Conservation (phyloP, 2,797 vertebrate species). For the Ctenosaura bakeri region DNA sequence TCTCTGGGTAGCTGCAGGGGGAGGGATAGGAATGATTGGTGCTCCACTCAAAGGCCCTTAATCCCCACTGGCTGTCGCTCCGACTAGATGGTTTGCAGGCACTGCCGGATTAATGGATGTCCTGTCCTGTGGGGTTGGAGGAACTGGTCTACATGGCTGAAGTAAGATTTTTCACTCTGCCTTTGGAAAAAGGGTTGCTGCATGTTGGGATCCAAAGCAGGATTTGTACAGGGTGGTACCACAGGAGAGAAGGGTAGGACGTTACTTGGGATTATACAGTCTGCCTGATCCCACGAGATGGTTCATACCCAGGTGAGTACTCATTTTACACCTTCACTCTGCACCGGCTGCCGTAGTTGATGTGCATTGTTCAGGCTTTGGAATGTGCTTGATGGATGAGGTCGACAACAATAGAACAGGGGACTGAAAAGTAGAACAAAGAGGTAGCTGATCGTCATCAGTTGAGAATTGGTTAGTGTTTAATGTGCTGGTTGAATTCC, state of each 20-base stretch:
- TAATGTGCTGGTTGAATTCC: not conserved
- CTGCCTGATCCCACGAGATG: slow-evolving; percentile 60
- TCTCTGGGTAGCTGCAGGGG: slow-evolving; percentile 18
- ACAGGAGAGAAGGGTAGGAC: slow-evolving; percentile 52
- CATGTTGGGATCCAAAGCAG: slow-evolving; percentile 35
- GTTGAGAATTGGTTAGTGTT: not conserved
- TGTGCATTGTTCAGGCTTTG: slow-evolving; percentile 6
- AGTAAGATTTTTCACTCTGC: slow-evolving; percentile 27
- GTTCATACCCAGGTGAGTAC: slow-evolving; percentile 69
- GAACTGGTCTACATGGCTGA: not conserved
- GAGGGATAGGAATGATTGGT: slow-evolving; percentile 30
- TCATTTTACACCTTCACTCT: not conserved
- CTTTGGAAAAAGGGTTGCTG: not conserved
- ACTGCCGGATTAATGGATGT: slow-evolving; percentile 35
- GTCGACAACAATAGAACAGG: not conserved
- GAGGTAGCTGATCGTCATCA: not conserved
- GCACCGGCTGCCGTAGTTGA: too few relatives aligned
- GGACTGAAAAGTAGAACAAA: slow-evolving; percentile 15
- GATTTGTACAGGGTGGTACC: slow-evolving; percentile 62
- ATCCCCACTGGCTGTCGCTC: not conserved
- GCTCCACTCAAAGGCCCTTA: not conserved
- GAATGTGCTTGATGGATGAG: not conserved
- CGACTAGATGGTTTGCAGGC: not conserved
- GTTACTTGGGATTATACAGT: not conserved
- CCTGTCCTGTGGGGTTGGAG: not conserved